These are phyloP conservation scores for Gila robusta DNA, from an alignment of 2,797 vertebrate genomes.

Conservation along the genomic window DNA sequence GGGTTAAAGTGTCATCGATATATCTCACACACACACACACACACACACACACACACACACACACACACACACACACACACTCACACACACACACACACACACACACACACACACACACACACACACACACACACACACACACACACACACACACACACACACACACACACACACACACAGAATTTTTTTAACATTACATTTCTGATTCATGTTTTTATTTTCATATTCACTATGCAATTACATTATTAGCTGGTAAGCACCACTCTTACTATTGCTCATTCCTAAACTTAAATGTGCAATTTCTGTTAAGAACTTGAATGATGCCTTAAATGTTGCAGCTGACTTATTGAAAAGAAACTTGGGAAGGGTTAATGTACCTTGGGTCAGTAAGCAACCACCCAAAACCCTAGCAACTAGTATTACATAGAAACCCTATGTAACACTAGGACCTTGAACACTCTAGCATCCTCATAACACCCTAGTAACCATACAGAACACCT, in stretches of 20 bases:
- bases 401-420: not conserved
- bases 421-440: not conserved
- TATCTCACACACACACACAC: constrained; percentile 37
- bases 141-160: not conserved
- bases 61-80: not conserved
- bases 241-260: not conserved
- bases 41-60: no score
- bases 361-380: not conserved
- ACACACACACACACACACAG: no score
- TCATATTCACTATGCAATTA: not conserved
- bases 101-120: no score
- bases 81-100: not conserved
- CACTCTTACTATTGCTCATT: not conserved
- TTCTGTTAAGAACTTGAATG: not conserved
- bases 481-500: not conserved
- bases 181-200: not conserved
- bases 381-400: not conserved
- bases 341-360: not conserved
- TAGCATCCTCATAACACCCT: not conserved
- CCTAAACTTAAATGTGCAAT: not conserved
- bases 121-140: not conserved
- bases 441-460: not conserved
- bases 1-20: constrained; percentile 55
- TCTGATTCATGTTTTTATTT: not conserved
- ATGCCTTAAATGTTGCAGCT: not conserved